Conservation (phyloP, 2,797 vertebrate genomes). For the Stomatorhinus walkeri region DNA sequence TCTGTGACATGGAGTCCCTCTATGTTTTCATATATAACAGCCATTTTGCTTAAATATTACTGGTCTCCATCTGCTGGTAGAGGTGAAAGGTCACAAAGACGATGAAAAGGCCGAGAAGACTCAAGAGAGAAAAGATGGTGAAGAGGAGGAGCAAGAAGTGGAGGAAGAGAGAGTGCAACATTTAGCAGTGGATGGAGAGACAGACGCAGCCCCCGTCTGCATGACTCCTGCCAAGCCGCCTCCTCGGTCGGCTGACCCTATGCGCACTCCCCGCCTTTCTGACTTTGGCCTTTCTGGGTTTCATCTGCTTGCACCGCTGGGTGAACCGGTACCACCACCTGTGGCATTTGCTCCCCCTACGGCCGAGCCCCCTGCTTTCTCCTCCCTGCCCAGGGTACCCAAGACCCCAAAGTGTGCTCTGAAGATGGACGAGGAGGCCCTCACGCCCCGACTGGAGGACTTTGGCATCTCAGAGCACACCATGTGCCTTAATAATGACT, state of each 20-base stretch:
- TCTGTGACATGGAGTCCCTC: background rate
- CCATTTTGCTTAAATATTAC: background rate
- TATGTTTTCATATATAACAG: background rate
- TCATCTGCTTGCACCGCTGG: slow-evolving; percentile 54
- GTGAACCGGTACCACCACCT: slow-evolving; percentile 32
- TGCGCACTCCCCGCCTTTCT: slow-evolving; percentile 69
- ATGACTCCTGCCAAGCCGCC: slow-evolving; percentile 21
- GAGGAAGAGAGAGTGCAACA: slow-evolving; percentile 19
- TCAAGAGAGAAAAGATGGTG: slow-evolving; percentile 23
- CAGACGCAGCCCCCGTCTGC: background rate
- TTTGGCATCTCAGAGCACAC: slow-evolving; percentile 77
- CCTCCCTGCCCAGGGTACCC: slow-evolving; percentile 49
- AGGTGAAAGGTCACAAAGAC: slow-evolving; percentile 22
- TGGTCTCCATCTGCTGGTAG: slow-evolving; percentile 21
- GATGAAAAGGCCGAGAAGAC: background rate
- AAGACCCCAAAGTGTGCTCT: slow-evolving; percentile 69
- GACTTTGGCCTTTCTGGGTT: slow-evolving; percentile 83
- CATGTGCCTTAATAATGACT: slow-evolving; percentile 79
- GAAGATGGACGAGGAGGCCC: slow-evolving; percentile 64
- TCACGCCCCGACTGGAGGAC: slow-evolving; percentile 70
- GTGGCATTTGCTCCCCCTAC: slow-evolving; percentile 40
- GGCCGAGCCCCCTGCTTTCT: slow-evolving; percentile 24
- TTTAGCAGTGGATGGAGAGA: slow-evolving; percentile 22
- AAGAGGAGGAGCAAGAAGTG: slow-evolving; percentile 16
- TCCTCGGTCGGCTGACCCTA: slow-evolving; percentile 28